Evolutionary conservation across 2,113 vertebrate genomes (phyloP), one percentile per base, ranked within the genome.

Genomic region (Megalops atlanticus): DNA sequence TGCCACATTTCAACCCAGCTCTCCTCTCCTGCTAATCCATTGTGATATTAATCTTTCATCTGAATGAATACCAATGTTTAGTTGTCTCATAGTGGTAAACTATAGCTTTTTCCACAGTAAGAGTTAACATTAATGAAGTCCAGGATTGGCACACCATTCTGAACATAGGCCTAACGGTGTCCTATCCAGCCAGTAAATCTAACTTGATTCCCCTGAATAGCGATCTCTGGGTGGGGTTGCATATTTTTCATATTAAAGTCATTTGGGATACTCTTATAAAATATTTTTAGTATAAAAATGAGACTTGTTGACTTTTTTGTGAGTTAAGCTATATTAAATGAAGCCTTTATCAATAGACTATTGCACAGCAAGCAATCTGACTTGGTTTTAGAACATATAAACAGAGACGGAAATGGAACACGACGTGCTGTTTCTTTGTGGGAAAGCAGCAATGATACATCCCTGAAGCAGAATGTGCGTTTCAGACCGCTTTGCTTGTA

Each of bases 21-120:
- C 47, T 77, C 45, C n/a, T 24, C 41, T 14, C 33, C 35, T 6
- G 27, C 41, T 43, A 36, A 75, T 35, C 70, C 16, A 64, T 64
- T 49, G 54, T 47, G 52, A 68, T 81, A 78, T 78, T 75, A 78
- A 78, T 81, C 74, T 43, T 69, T 68, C 49, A 58, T 43, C 54
- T 41, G 16, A 6, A 43, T 43, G 52, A 83, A 80, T 71, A 36
- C 45, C 40, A n/a, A 33, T 16, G 31, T 78, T 78, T 10, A 11
- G 52, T 58, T 58, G 11, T 68, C 36, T n/a, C 35, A 16, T 43
- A 43, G 15, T 43, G 11, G 8, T 3, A 27, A 74, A 31, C 16
- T 45, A 24, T 74, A 43, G 24, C 21, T 12, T 27, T 7, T 43
- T 16, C 6, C 33, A 16, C 31, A 38, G 58, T 31, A 64, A 64